Base-by-base conservation (phyloP, 2,797 vertebrate genomes). In the Melanotaenia parkinsoni region DNA sequence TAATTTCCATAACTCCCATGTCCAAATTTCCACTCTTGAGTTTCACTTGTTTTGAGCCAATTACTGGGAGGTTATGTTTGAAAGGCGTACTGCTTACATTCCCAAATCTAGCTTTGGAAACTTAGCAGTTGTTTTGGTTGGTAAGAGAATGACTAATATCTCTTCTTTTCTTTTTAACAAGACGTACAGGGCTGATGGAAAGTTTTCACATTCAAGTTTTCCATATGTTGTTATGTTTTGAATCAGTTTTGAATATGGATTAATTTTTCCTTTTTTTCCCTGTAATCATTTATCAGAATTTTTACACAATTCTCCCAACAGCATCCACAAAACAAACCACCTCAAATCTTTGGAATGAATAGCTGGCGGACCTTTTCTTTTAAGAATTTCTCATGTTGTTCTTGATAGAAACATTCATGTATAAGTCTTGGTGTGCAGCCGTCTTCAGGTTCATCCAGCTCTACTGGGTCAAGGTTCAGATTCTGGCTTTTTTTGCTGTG, bases 1-100 rank as follows among this genome's bases (percentile, higher is more conserved):
- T 79, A 18, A 83, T 81, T 87, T 87, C 73, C 82, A 82, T 30
- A 79, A 65, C 58, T 60, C 62, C 37, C 28, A 65, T n/a, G 26
- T 77, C 60, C 76, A 80, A 64, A 67, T 88, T 88, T 88, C 84
- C 89, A 83, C 65, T 72, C 38, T 32, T 43, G 30, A 28, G 40
- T 56, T 70, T 71, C 12, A 5, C 13, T 33, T 24, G 10, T 45
- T 72, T 40, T 5, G 53, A 35, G 72, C 73, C 63, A 76, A 45
- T 71, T 71, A 58, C 45, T 7, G 26, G 69, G 63, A 73, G 45
- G 58, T 64, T 40, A 50, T 33, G 69, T 72, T 76, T 72, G 57
- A 75, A 71, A 54, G 35, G 60, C 14, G 13, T 28, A 20, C 16
- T 33, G 20, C 50, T 51, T 58, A 28, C 6, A 14, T 28, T 20